Evolutionary conservation across 92 coral and sea anemone genomes (phyloP), one percentile per base, ranked within the genome.

Genomic region (Bergia puertoricense): DNA sequence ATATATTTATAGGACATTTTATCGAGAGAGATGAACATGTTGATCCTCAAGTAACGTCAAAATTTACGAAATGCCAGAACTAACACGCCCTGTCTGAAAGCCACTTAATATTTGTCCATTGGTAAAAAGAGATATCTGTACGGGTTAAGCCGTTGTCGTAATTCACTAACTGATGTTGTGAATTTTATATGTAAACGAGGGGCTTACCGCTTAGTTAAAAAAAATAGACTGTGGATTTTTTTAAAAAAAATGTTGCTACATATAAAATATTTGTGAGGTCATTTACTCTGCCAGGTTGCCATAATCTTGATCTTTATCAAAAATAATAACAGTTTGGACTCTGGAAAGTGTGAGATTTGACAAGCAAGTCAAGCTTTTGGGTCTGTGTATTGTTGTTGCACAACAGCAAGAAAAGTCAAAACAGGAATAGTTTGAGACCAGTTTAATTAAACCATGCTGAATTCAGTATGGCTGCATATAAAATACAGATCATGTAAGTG

Each of bases 21-120:
- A n/a, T 20, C 78, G 6, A 36, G 78, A 45, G 78, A 83, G 77
- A 69, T 44, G 43, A 46, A 22, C 0, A 22, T 54, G 15, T 36
- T 56, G 38, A 5, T 2, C 16, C 11, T 77, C 16, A 5, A 42
- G 38, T 54, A 18, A 36, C 10, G 40, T 66, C 59, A 68, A 54
- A 18, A 51, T 37, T 40, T 67, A 5, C 42, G 13, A 84, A 84
- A 84, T 84, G 22, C 87, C 87, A 18, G 54, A 48, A 46, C 51
- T 56, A 45, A 80, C 85, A 80, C 72, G 71, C 85, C 85, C 72
- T 4, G 48, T 22, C 69, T 62, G 23, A 20, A 23, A 62, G 69
- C n/a, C 2, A 18, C 20, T 23, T 22, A 11, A 16, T 10, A 57
- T 57, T 16, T 57, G 66, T 57, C 66, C 18, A 13, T 13, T 62